A percentile compares a stretch with the other conserved stretches of the same genome.
Conservation (phyloP, 2,797 vertebrate genomes). For the Limnodromus scolopaceus region DNA sequence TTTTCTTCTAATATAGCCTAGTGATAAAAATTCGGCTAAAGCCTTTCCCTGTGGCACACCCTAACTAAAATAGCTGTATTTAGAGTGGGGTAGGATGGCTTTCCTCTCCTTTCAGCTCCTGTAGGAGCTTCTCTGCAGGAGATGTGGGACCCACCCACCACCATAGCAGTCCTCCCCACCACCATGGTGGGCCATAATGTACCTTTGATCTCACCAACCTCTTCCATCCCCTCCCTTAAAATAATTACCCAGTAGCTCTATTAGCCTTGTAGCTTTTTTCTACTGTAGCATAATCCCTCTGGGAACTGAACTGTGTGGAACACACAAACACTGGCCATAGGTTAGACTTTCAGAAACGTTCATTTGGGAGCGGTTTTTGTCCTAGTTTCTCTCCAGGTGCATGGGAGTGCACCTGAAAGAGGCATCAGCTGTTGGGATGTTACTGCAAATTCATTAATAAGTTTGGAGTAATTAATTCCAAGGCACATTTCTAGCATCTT, state of each 20-base stretch:
- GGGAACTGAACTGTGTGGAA: background rate
- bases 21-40: background rate
- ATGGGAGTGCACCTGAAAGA: background rate
- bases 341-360: background rate
- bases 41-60: background rate
- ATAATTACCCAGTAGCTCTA: background rate
- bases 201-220: background rate
- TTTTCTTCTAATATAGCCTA: background rate
- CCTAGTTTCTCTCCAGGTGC: background rate
- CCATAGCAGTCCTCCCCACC: background rate
- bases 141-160: background rate
- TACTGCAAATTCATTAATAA: conserved; percentile 2
- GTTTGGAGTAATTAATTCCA: conserved; percentile 18
- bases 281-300: background rate
- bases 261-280: background rate
- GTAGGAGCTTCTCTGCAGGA: background rate
- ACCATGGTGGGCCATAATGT: background rate
- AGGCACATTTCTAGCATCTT: conserved; percentile 23
- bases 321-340: background rate
- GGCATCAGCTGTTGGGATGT: conserved; percentile 23
- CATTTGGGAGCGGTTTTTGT: background rate
- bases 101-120: background rate
- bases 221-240: background rate
- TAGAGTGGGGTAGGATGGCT: background rate
- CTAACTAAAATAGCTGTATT: background rate